A percentile compares a stretch with the other conserved stretches of the same genome.
phyloP scores from a whole-genome alignment of 2,888 invertebrate genomes.

The Trichacis sp. region DNA sequence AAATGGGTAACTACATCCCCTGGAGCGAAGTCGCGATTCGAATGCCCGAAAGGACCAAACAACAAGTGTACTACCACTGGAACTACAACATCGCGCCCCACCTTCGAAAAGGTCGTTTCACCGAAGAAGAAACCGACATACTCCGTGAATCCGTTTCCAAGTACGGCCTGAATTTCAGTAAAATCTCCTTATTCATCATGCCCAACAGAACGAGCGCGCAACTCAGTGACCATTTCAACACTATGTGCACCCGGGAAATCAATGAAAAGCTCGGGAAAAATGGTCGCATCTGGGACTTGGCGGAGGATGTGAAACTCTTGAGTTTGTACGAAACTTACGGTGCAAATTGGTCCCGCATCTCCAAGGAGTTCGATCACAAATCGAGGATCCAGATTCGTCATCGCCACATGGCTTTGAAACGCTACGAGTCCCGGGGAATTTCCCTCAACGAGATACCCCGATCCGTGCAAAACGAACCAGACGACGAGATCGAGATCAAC shows the following conservation, averaged over 20 bases:
- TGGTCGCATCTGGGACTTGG: conserved; percentile 73
- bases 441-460: conserved; percentile 26
- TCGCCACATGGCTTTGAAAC: conserved; percentile 71
- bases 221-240: conserved; percentile 73
- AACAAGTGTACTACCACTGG: conserved; percentile 75
- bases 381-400: conserved; percentile 74
- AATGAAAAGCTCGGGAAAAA: conserved; percentile 54
- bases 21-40: conserved; percentile 79
- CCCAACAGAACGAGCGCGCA: conserved; percentile 76
- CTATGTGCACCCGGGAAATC: conserved; percentile 67
- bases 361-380: conserved; percentile 71
- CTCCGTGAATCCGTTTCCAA: conserved; percentile 74
- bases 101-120: conserved; percentile 75
- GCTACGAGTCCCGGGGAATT: conserved; percentile 44
- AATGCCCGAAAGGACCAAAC: conserved; percentile 75
- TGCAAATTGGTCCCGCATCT: conserved; percentile 71
- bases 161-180: conserved; percentile 74
- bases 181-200: conserved; percentile 73
- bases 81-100: conserved; percentile 68
- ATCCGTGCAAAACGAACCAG: not conserved
- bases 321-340: conserved; percentile 71
- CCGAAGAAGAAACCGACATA: conserved; percentile 76
- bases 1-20: conserved; percentile 77
- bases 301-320: conserved; percentile 74
- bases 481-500: no score